Evolutionary conservation across 2,888 invertebrate species (phyloP).

Genomic region (Cacoxenus indagator): DNA sequence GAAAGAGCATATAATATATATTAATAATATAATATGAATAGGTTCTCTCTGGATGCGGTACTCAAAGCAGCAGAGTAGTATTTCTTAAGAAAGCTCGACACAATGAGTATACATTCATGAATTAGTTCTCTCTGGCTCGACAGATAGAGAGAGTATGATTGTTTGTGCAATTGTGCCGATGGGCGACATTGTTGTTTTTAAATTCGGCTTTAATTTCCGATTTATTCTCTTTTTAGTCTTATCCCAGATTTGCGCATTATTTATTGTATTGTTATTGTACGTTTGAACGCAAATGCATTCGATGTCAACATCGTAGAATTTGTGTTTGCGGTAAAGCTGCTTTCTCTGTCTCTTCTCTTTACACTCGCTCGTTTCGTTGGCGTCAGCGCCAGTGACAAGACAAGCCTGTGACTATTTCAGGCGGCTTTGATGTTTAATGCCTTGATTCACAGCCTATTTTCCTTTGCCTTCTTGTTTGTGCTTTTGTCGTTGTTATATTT

Average conservation of each 20-base stretch:
- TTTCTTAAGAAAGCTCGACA: too few species aligned
- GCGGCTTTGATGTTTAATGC: background rate
- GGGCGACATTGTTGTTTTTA: background rate
- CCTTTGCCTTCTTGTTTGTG: background rate
- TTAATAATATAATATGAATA: too few species aligned
- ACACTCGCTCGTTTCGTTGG: too few species aligned
- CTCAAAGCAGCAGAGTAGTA: too few species aligned
- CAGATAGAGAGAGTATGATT: background rate
- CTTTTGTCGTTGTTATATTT: background rate
- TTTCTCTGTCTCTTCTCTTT: too few species aligned
- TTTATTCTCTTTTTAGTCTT: slow-evolving; percentile 7
- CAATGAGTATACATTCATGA: too few species aligned
- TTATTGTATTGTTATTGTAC: slow-evolving; percentile 20
- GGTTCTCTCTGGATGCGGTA: too few species aligned
- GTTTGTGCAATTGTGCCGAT: background rate
- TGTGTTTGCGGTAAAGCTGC: background rate
- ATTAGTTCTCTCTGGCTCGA: too few species aligned
- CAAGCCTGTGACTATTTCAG: background rate
- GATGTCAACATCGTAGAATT: background rate
- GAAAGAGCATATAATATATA: too few species aligned
- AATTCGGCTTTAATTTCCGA: background rate
- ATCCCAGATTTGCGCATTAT: slow-evolving; percentile 20
- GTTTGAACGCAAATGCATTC: background rate
- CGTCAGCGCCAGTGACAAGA: background rate
- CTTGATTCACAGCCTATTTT: background rate